These are phyloP conservation scores for Drosophila greeni DNA, from an alignment of 2,888 invertebrate species.

Conservation along the genomic window DNA sequence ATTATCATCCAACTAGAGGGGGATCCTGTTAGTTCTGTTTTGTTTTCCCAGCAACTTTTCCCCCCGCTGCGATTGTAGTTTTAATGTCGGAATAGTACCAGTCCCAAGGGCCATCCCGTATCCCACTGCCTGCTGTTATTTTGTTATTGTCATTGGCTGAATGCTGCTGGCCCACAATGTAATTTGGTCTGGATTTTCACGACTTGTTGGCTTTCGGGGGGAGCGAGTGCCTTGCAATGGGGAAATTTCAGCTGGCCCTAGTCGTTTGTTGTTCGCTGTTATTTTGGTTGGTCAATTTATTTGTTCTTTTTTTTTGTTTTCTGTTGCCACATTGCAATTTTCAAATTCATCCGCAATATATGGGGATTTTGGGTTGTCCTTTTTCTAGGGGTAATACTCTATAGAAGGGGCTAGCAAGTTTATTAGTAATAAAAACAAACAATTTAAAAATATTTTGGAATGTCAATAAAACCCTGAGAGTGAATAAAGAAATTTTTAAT, in stretches of 20 bases:
- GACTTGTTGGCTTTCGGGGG: conserved; percentile 45
- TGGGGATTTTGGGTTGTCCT: background rate
- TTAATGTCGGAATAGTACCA: conserved; percentile 55
- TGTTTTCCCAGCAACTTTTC: conserved; percentile 3
- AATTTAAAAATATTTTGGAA: no score
- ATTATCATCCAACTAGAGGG: conserved; percentile 7
- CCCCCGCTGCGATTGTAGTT: conserved; percentile 32
- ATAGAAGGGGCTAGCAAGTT: no score
- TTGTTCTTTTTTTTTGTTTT: conserved; percentile 12
- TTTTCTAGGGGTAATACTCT: conserved; percentile 2
- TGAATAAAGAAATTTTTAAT: no score
- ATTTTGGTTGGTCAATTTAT: conserved; percentile 33
- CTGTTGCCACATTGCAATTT: conserved; percentile 27
- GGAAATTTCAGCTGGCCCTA: conserved; percentile 2
- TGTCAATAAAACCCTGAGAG: no score
- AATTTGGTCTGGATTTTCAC: conserved; percentile 66
- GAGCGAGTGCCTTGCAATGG: conserved; percentile 4
- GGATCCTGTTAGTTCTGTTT: background rate
- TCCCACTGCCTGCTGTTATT: conserved; percentile 23
- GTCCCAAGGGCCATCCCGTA: conserved; percentile 20
- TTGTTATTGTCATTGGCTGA: conserved; percentile 29
- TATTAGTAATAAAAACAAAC: no score
- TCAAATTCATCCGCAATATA: conserved; percentile 17
- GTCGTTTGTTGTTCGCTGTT: conserved; percentile 15
- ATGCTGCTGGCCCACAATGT: conserved; percentile 57